These are phyloP conservation scores for Platycheirus albimanus DNA, from an alignment of 2,888 invertebrate species.

Conservation along the genomic window DNA sequence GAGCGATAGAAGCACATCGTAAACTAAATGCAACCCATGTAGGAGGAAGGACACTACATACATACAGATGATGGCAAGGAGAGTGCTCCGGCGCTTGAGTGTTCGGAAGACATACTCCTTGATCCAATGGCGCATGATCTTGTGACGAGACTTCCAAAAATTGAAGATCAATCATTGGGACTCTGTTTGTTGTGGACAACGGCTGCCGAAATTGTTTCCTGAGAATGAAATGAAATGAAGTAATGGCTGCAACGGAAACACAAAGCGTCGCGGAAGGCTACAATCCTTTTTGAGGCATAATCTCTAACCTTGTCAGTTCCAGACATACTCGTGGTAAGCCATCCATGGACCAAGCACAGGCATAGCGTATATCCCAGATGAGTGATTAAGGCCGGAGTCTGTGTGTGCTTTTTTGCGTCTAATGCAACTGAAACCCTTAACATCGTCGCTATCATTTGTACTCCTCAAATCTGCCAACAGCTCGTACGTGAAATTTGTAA, in stretches of 20 bases:
- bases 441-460: conserved; percentile 96
- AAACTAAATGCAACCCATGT: too few relatives aligned
- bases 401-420: conserved; percentile 82
- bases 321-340: conserved; percentile 87
- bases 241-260: conserved; percentile 97
- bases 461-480: too few relatives aligned
- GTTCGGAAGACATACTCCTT: conserved; percentile 95
- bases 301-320: too few relatives aligned
- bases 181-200: conserved; percentile 84
- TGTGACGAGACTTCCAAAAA: conserved; percentile 85
- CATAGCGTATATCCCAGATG: conserved; percentile 88
- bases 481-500: conserved; percentile 34
- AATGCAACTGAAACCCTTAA: conserved; percentile 90
- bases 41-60: conserved; percentile 94
- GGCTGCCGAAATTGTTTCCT: conserved; percentile 88
- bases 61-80: conserved; percentile 91
- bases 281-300: conserved; percentile 88
- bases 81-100: conserved; percentile 87
- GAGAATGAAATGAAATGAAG: conserved; percentile 94
- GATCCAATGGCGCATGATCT: conserved; percentile 92
- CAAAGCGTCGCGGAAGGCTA: conserved; percentile 94
- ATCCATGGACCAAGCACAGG: conserved; percentile 96
- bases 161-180: conserved; percentile 82
- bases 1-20: too few relatives aligned
- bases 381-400: conserved; percentile 76